These are phyloP conservation scores for Eueides isabella DNA, from an alignment of 1,140 invertebrate species.

Conservation along the genomic window DNA sequence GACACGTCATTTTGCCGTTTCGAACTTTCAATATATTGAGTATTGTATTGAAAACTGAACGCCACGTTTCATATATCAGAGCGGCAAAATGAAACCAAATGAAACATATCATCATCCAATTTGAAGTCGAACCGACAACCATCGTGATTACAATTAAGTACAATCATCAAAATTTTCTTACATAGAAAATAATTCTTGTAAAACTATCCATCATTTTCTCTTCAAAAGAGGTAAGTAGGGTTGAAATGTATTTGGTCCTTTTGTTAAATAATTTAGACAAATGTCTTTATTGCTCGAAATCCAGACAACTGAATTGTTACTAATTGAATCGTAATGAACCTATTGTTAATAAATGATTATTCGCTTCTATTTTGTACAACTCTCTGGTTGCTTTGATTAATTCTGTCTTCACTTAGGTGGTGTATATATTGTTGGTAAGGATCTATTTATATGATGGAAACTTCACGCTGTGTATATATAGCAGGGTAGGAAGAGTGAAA, in stretches of 20 bases:
- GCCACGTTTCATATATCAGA: too few species aligned
- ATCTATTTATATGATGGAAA: too few species aligned
- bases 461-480: too few species aligned
- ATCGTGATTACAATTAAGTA: background rate
- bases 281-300: background rate
- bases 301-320: background rate
- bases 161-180: background rate
- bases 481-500: too few species aligned
- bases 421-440: too few species aligned
- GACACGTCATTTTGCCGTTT: too few species aligned
- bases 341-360: background rate
- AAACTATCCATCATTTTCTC: background rate
- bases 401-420: too few species aligned
- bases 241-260: background rate
- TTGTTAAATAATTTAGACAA: constrained; percentile 10
- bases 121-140: too few species aligned
- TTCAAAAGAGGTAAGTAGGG: background rate
- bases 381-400: background rate
- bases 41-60: too few species aligned
- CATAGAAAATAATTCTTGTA: background rate
- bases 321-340: constrained; percentile 5
- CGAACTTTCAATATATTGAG: too few species aligned
- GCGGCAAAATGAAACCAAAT: too few species aligned
- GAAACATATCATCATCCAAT: too few species aligned
- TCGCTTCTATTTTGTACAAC: background rate